phyloP scores from a whole-genome alignment of 92 coral and sea anemone species.

The Bergia puertoricense region DNA sequence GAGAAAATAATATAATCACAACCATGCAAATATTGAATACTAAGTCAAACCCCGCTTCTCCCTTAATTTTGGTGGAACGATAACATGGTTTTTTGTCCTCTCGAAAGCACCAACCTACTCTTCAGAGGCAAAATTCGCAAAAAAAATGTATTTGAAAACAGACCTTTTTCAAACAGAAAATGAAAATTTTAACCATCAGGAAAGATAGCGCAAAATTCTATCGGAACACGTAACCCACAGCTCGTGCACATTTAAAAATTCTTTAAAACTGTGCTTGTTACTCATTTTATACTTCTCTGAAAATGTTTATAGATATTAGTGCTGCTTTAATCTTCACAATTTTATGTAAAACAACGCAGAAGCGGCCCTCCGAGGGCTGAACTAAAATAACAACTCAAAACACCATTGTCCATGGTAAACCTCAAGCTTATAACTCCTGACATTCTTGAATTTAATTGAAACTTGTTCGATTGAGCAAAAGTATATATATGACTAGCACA shows the following conservation, averaged over 20 bases:
- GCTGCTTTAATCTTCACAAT: neutral
- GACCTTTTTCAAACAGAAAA: neutral
- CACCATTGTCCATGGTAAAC: neutral
- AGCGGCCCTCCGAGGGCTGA: neutral
- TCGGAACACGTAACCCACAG: neutral
- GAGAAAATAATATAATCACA: conserved; percentile 6
- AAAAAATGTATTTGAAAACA: conserved; percentile 1
- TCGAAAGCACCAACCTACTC: conserved; percentile 12
- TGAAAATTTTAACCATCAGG: conserved; percentile 1
- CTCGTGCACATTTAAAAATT: conserved; percentile 7
- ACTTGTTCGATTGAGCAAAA: neutral
- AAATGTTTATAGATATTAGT: neutral
- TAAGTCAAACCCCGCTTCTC: conserved; percentile 14
- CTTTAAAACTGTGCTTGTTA: neutral
- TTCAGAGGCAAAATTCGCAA: conserved; percentile 12
- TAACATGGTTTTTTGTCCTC: conserved; percentile 10
- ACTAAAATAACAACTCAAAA: neutral
- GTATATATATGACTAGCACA: neutral
- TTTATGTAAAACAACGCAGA: neutral
- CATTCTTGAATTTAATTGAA: neutral
- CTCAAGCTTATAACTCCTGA: neutral
- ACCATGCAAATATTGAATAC: neutral
- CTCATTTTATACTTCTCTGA: conserved; percentile 9
- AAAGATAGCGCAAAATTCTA: neutral
- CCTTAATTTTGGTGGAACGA: conserved; percentile 13